Evolutionary conservation across 2,113 vertebrate genomes (phyloP).

Genomic region (Psittacus erithacus): DNA sequence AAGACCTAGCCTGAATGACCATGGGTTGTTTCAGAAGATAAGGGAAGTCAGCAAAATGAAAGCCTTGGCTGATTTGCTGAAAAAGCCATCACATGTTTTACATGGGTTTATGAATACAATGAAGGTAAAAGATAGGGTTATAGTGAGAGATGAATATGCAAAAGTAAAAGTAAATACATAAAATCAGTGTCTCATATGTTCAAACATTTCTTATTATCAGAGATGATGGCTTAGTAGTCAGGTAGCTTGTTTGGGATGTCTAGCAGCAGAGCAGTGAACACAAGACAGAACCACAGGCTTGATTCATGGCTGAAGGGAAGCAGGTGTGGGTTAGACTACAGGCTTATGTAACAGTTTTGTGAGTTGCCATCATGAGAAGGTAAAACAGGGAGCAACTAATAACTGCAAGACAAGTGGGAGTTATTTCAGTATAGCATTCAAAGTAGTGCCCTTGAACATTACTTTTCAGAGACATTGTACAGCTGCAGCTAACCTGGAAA

Average conservation of each 20-base stretch:
- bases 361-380: not conserved
- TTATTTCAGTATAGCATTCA: not conserved
- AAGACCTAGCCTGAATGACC: not conserved
- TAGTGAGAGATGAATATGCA: not conserved
- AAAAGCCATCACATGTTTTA: not conserved
- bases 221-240: not conserved
- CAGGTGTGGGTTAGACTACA: not conserved
- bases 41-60: not conserved
- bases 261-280: not conserved
- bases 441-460: not conserved
- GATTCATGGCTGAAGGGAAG: not conserved
- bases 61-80: not conserved
- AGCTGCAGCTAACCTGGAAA: not conserved
- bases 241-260: not conserved
- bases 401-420: not conserved
- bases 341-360: not conserved
- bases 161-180: not conserved
- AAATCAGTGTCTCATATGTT: not conserved
- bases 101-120: not conserved
- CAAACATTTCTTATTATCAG: not conserved
- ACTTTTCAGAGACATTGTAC: not conserved
- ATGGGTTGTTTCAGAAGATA: not conserved
- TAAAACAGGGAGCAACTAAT: not conserved
- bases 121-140: not conserved
- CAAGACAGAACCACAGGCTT: not conserved